Evolutionary conservation across 1,140 invertebrate species (phyloP), one percentile per base, ranked within the genome.

Genomic region (Zaprionus africanus): DNA sequence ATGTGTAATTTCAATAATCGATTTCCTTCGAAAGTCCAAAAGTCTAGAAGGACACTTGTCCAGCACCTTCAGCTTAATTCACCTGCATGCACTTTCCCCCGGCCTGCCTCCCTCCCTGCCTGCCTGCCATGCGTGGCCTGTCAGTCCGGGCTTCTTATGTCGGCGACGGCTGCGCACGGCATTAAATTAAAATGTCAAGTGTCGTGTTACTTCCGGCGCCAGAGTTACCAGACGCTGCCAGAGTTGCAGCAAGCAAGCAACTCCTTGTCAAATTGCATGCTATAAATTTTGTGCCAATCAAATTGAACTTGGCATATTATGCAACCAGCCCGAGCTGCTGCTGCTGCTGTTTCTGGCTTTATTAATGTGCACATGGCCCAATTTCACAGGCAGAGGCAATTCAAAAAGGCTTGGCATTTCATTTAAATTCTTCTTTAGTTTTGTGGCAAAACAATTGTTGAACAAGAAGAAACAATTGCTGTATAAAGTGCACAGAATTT

Each of bases 161-260:
- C 69, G 66, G 57, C 63, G 58, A 58, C 41, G 58, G 54, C 81
- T 87, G 83, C 56, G 77, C 78, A 76, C 79, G 84, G 84, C 84
- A 88, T 87, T 88, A 88, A 88, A 88, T 88, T 88, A 88, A 88
- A 88, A 88, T 88, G 84, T 88, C 84, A 88, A 75, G 84, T 88
- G 84, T 88, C 84, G 84, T 88, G 84, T 88, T 88, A 88, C 81
- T 88, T 88, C 84, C 84, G 84, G 78, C 68, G 80, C 66, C 78
- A 71, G 63, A 66, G 63, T 73, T 67, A 62, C 69, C 74, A 66
- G 26, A 43, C 58, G 63, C 38, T 58, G 63, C 31, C 56, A 36
- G 28, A 26, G 22, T 28, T 56, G 54, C 56, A 41, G 59, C n/a
- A 57, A 15, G 81, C 81, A 74, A 84, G n/a, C 22, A 22, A 22